Percentiles rank a stretch among this genome's conserved stretches.
These are phyloP conservation scores for Petroica traversi DNA, from an alignment of 2,113 vertebrate species.

Conservation along the genomic window DNA sequence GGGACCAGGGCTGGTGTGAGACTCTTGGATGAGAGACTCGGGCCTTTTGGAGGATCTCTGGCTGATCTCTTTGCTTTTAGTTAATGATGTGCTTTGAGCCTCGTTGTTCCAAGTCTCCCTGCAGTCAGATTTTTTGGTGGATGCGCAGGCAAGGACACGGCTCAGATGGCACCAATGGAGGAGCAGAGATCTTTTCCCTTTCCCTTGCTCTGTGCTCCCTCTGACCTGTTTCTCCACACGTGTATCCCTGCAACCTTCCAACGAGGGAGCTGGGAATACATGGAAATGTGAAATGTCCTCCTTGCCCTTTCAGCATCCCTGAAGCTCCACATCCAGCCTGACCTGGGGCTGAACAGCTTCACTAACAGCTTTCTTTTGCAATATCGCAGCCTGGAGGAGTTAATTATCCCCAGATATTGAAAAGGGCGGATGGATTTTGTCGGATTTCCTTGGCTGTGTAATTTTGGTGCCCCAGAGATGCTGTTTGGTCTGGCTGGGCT, in stretches of 20 bases:
- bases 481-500: slow-evolving; percentile 10
- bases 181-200: not conserved
- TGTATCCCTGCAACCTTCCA: not conserved
- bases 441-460: slow-evolving; percentile 50
- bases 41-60: not conserved
- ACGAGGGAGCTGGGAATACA: not conserved
- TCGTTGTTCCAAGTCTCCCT: not conserved
- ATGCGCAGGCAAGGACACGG: not conserved
- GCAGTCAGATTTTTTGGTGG: not conserved
- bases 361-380: slow-evolving; percentile 58
- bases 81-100: not conserved
- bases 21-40: fast-evolving
- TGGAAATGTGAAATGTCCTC: not conserved
- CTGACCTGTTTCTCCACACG: fast-evolving
- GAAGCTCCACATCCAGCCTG: not conserved
- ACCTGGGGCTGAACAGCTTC: slow-evolving; percentile 35
- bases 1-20: fast-evolving
- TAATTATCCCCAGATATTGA: slow-evolving; percentile 66
- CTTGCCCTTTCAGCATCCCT: not conserved
- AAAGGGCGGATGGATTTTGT: slow-evolving; percentile 58
- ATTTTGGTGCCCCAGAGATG: slow-evolving; percentile 48
- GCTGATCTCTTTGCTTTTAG: not conserved
- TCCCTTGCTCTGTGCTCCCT: not conserved
- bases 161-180: fast-evolving
- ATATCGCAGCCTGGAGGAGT: slow-evolving; percentile 45